Evolutionary conservation across 2,888 invertebrate species (phyloP).

Genomic region (Xanthia togata): DNA sequence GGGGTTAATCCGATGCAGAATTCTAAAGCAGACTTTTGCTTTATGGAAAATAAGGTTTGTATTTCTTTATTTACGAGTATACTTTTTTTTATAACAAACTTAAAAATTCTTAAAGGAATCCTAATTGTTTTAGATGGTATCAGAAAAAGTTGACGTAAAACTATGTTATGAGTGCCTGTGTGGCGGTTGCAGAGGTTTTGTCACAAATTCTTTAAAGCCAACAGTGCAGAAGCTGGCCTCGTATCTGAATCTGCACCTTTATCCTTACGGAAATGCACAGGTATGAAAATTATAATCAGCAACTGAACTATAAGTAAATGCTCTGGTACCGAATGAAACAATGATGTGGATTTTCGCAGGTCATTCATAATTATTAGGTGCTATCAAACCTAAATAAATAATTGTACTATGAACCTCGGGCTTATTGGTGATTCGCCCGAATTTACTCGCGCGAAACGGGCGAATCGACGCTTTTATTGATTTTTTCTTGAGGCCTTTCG

Average conservation of each 20-base stretch:
- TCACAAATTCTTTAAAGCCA: slow-evolving; percentile 91
- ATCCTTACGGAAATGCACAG: slow-evolving; percentile 95
- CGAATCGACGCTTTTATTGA: no score
- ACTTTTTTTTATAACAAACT: not conserved
- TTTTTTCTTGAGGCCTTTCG: no score
- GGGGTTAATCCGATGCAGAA: slow-evolving; percentile 23
- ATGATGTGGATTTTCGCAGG: slow-evolving; percentile 1
- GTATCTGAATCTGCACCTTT: slow-evolving; percentile 91
- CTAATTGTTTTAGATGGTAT: slow-evolving; percentile 40
- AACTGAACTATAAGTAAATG: not conserved
- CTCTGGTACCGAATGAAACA: not conserved
- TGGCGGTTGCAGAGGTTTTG: slow-evolving; percentile 93
- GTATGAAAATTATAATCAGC: slow-evolving; percentile 76
- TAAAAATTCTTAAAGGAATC: not conserved
- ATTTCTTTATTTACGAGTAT: not conserved
- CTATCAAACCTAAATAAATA: slow-evolving; percentile 25
- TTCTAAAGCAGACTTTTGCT: slow-evolving; percentile 34
- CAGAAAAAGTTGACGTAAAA: slow-evolving; percentile 65
- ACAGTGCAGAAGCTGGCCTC: slow-evolving; percentile 90
- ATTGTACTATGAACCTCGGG: slow-evolving; percentile 10
- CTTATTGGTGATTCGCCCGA: no score
- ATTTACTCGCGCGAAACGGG: no score
- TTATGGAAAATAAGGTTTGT: slow-evolving; percentile 41
- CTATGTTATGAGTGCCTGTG: slow-evolving; percentile 95
- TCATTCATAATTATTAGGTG: slow-evolving; percentile 1